Evolutionary conservation across 2,888 invertebrate genomes (phyloP), one percentile per base, ranked within the genome.

Genomic region (Mimumesa dahlbomi): DNA sequence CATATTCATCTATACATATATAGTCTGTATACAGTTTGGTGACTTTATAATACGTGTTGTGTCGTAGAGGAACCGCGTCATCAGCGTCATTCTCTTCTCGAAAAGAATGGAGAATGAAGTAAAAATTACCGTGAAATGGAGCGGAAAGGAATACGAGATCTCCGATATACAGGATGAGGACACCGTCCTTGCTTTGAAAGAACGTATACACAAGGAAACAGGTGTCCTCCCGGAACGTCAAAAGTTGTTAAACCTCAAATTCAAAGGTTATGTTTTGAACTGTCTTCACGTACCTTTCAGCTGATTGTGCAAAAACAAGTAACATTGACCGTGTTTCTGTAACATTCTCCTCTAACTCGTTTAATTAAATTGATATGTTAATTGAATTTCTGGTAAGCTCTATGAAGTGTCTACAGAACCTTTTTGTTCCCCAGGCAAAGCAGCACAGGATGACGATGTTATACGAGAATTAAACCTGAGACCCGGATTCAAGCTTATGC

Each of bases 211-310:
- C 88, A 94, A 94, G 88, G 93, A 95, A 87, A 98, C 98, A 45
- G 95, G 96, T 70, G 98, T 98, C 19, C 93, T 95, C 62, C 96
- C 97, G n/a, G 95, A 96, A 84, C 92, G 98, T 72, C 98, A 98
- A 89, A 98, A 98, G 90, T 90, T 98, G 42, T 92, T 98, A 42
- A 98, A 98, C 90, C 92, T 98, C 53, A 98, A 97, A 91, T 93
- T 93, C 86, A 97, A 97, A 94, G 97, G 98, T 96, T 90, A 84
- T 81, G 75, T 78, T 79, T 79, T 81, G 67, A 73, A 75, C 43
- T 58, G 58, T 64, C 42, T 62, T 50, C 18, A n/a, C 45, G 4
- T 13, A 25, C 1, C 2, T 45, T 11, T 4, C 21, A 1, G n/a
- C 11, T 11, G 11, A 19, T 18, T 16, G n/a, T n/a, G n/a, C n/a